Evolutionary conservation across 2,888 invertebrate genomes (phyloP), one percentile per base, ranked within the genome.

Genomic region (Acanthosepion esculentum): DNA sequence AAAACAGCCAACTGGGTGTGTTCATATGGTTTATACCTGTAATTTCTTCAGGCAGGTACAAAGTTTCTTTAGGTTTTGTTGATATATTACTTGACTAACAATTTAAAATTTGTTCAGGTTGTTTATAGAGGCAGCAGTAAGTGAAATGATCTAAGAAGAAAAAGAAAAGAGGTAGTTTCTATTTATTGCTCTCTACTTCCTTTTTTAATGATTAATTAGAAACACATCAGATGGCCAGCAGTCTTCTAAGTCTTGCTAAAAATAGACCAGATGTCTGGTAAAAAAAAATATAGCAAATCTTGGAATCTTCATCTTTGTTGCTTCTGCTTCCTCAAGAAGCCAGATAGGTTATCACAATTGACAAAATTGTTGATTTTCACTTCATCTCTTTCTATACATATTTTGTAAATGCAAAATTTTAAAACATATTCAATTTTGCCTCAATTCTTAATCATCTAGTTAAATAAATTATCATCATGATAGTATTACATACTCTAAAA

Each of bases 151-250:
- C 20, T 20, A 23, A 59, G 23, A 59, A 7, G 23, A 23, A 59
- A 23, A 6, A 20, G 1, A 15, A 18, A 33, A 12, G 4, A n/a
- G 78, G 8, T 15, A 8, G 7, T 78, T 78, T 78, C 33, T 78
- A 15, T 78, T 33, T 78, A 12, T 78, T 33, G 1, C 78, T n/a
- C 12, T 78, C 12, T n/a, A 33, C 78, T 10, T 33, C 33, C 12
- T n/a, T 0, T 78, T 78, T n/a, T 78, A 78, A 78, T n/a, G 78
- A 78, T 78, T 78, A 78, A 78, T 78, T 78, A 78, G 33, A 78
- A 78, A 78, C 78, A 78, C 78, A 78, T 78, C 78, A 78, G 78
- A 78, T 78, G 78, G 78, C 78, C 78, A n/a, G 78, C 78, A 78
- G 33, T 78, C 33, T 78, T 78, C 59, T 59, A 59, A 59, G 23